A percentile compares a stretch with the other conserved stretches of the same genome.
Conservation (phyloP, 2,888 invertebrate genomes). For the Tanytarsus gracilentus region DNA sequence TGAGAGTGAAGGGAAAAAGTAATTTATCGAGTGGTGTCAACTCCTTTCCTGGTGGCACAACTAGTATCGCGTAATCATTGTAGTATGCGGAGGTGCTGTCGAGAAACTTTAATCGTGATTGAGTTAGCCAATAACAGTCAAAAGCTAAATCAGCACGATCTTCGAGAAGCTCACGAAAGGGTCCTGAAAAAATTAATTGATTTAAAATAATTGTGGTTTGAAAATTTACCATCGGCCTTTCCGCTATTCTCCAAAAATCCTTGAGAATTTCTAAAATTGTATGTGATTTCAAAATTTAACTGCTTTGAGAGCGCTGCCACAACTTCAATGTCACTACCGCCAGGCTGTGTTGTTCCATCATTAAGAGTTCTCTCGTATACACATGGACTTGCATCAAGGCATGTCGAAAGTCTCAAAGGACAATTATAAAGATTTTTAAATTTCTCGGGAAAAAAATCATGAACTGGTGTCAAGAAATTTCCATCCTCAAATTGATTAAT, state of each 20-base stretch:
- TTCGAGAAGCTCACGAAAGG: not conserved
- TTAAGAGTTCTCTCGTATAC: not conserved
- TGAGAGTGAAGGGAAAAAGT: not conserved
- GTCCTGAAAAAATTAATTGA: too few relatives aligned
- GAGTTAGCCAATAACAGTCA: constrained; percentile 8
- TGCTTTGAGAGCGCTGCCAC: not conserved
- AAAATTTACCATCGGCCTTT: not conserved
- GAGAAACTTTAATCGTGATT: not conserved
- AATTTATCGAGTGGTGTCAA: constrained; percentile 2
- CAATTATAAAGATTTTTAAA: constrained; percentile 1
- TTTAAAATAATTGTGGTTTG: too few relatives aligned
- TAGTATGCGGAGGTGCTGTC: not conserved
- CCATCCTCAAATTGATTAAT: not conserved
- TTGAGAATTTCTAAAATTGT: not conserved
- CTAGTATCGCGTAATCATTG: constrained; percentile 2
- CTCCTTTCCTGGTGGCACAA: not conserved
- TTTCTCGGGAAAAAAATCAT: not conserved
- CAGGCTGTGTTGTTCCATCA: not conserved
- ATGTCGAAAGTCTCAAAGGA: not conserved
- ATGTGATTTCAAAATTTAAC: not conserved
- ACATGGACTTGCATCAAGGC: not conserved
- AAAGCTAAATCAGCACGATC: not conserved
- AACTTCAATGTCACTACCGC: not conserved
- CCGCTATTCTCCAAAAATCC: not conserved
- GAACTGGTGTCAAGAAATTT: not conserved